These are phyloP conservation scores for Pangasius krempfi DNA, from an alignment of 2,797 vertebrate species.

Conservation along the genomic window DNA sequence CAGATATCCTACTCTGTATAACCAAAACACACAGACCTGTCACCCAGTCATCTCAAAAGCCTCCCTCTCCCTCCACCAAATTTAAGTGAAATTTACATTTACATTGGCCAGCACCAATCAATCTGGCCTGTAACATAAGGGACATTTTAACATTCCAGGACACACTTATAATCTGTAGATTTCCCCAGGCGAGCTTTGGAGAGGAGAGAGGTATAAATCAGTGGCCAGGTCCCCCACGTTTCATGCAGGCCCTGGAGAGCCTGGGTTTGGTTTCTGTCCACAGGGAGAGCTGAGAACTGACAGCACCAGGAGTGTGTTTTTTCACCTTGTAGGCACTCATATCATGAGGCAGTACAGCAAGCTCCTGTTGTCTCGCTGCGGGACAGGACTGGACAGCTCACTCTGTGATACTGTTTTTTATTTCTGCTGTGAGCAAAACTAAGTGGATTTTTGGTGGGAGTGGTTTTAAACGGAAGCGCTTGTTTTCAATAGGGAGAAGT, in stretches of 20 bases:
- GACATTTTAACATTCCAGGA: constrained; percentile 46
- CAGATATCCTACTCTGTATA: not conserved
- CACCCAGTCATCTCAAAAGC: not conserved
- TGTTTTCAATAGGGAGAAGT: constrained; percentile 1
- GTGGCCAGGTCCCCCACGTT: constrained; percentile 14
- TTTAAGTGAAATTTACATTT: constrained; percentile 36
- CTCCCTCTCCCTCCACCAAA: not conserved
- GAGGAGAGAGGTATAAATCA: constrained; percentile 46
- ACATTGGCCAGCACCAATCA: constrained; percentile 41
- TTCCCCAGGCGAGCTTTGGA: constrained; percentile 36
- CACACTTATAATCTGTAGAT: constrained; percentile 43
- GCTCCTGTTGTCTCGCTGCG: not conserved
- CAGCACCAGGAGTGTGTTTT: constrained; percentile 22
- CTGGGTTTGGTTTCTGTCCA: constrained; percentile 52
- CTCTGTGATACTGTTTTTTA: constrained; percentile 18
- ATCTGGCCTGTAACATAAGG: constrained; percentile 44
- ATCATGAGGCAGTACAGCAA: constrained; percentile 13
- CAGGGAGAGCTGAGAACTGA: constrained; percentile 33
- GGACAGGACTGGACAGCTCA: not conserved
- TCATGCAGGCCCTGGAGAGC: constrained; percentile 32
- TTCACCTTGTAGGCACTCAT: constrained; percentile 34
- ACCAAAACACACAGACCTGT: not conserved
- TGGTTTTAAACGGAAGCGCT: not conserved
- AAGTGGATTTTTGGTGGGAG: not conserved
- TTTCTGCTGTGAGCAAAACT: constrained; percentile 33